Evolutionary conservation across 1,140 invertebrate species (phyloP).

Genomic region (Phymastichus coffea): DNA sequence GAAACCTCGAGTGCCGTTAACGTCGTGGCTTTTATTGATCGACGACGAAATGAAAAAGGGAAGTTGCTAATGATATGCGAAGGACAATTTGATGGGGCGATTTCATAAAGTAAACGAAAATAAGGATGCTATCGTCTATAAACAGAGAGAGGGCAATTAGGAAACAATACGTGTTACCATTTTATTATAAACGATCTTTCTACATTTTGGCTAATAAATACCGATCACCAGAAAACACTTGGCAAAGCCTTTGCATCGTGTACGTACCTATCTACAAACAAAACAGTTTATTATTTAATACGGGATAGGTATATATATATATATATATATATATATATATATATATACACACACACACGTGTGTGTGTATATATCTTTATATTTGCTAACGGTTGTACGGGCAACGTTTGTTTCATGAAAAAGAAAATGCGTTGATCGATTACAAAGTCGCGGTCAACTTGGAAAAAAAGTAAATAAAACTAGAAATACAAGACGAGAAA

Average conservation of each 20-base stretch:
- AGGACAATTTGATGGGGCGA: too few relatives aligned
- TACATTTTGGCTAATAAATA: slow-evolving; percentile 54
- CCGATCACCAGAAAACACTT: slow-evolving; percentile 57
- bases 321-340: too few relatives aligned
- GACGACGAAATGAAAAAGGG: too few relatives aligned
- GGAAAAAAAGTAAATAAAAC: not conserved
- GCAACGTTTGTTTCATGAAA: not conserved
- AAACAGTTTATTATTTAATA: slow-evolving; percentile 37
- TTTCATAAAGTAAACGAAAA: too few relatives aligned
- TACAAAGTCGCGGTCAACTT: too few relatives aligned
- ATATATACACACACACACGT: too few relatives aligned
- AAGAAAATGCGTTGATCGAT: not conserved
- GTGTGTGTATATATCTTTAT: too few relatives aligned
- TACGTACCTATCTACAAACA: slow-evolving; percentile 56
- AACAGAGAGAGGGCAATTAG: slow-evolving; percentile 9
- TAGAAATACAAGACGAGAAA: slow-evolving; percentile 15
- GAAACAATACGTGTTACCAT: slow-evolving; percentile 53
- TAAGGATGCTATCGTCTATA: too few relatives aligned
- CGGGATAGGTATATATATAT: slow-evolving; percentile 36
- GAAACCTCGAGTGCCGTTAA: too few relatives aligned
- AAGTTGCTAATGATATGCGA: too few relatives aligned
- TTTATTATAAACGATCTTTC: slow-evolving; percentile 56
- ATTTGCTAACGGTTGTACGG: slow-evolving; percentile 26
- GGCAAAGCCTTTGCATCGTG: slow-evolving; percentile 49
- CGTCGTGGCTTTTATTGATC: too few relatives aligned